Evolutionary conservation across 2,888 invertebrate genomes (phyloP).

Genomic region (Chydorus sphaericus): DNA sequence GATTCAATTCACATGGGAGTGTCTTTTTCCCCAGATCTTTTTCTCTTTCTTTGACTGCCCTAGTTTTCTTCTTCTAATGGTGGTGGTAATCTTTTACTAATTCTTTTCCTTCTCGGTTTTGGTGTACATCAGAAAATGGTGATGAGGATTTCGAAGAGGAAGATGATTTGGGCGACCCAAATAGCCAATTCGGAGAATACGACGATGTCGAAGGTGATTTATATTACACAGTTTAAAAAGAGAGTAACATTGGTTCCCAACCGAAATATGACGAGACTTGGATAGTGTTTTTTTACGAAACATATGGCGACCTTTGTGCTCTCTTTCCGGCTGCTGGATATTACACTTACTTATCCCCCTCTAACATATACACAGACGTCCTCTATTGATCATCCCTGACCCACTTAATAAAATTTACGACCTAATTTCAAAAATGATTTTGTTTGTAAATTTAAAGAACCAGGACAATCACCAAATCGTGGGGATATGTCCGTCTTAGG

Average conservation of each 20-base stretch:
- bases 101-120: not conserved
- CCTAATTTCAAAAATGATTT: too few relatives aligned
- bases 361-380: too few relatives aligned
- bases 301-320: not conserved
- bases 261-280: too few relatives aligned
- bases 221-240: too few relatives aligned
- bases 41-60: not conserved
- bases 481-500: slow-evolving; percentile 9
- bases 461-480: not conserved
- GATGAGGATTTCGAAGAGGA: not conserved
- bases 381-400: too few relatives aligned
- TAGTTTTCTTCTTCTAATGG: not conserved
- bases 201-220: not conserved
- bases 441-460: not conserved
- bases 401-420: not conserved
- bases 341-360: too few relatives aligned
- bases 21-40: not conserved
- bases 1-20: not conserved
- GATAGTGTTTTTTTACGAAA: too few relatives aligned
- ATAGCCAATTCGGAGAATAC: too few relatives aligned
- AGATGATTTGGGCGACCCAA: not conserved
- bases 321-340: too few relatives aligned
- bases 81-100: not conserved
- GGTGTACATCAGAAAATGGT: not conserved
- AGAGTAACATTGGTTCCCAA: too few relatives aligned